A percentile compares a stretch with the other conserved stretches of the same genome.
phyloP scores from a whole-genome alignment of 2,113 vertebrate genomes.

The Misgurnus mizolepis region DNA sequence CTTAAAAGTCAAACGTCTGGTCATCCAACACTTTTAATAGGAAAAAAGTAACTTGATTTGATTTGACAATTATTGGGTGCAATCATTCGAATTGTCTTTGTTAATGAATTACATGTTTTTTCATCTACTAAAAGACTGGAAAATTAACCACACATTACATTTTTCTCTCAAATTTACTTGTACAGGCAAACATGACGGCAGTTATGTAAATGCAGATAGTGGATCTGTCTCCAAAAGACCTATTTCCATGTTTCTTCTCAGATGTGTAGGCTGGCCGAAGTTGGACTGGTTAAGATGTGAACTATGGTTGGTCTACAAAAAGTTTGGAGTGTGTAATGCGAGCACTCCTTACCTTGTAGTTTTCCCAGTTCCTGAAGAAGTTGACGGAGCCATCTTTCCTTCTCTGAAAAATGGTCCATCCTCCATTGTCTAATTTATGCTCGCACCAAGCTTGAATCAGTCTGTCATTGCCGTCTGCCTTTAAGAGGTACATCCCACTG shows the following conservation, averaged over 20 bases:
- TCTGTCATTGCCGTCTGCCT: constrained; percentile 80
- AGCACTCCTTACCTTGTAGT: constrained; percentile 84
- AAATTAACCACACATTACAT: constrained; percentile 1
- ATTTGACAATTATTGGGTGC: too few species aligned
- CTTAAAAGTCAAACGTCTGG: not conserved
- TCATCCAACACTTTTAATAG: not conserved
- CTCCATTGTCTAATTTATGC: constrained; percentile 91
- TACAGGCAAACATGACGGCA: constrained; percentile 11
- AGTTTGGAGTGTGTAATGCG: not conserved
- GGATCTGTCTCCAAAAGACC: not conserved
- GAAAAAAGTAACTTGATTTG: too few species aligned
- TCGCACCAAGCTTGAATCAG: constrained; percentile 95
- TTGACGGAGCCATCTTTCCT: constrained; percentile 94
- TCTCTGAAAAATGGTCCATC: constrained; percentile 96
- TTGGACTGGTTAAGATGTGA: not conserved
- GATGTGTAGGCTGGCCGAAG: constrained; percentile 3
- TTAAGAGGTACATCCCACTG: constrained; percentile 95
- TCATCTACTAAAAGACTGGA: not conserved
- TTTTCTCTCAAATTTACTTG: not conserved
- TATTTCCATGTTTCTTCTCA: constrained; percentile 7
- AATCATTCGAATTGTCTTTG: too few species aligned
- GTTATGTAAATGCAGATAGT: constrained; percentile 27
- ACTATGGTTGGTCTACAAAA: not conserved
- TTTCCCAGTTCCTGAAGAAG: constrained; percentile 99
- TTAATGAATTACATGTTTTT: too few species aligned